Base-by-base conservation (phyloP, 2,888 invertebrate genomes). In the Tigriopus californicus region DNA sequence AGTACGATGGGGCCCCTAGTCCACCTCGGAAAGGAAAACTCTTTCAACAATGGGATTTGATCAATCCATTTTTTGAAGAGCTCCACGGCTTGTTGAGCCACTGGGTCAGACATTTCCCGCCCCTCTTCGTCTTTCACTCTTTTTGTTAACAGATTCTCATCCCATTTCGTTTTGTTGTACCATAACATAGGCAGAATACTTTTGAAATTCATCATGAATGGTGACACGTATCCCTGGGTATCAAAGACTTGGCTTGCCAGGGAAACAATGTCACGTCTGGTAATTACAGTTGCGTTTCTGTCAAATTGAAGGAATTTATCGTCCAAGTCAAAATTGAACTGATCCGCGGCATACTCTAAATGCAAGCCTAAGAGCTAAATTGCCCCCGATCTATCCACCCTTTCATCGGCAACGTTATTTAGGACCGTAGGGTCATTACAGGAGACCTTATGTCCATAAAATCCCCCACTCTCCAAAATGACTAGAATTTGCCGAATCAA, bases 91-190 rank as follows among this genome's bases (percentile, higher is more conserved):
- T 51, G 22, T 51, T 51, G 51, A 3, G 51, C 51, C 2, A 51
- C 51, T 6, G 22, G 51, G 15, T 51, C 51, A 8, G 15, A 6
- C 8, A 4, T 51, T 20, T 22, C 22, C 15, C 3, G 18, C 6
- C 22, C 51, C 3, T 51, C 24, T 5, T 51, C 4, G 15, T 13
- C 33, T 33, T 33, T 33, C 8, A 5, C 33, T 13, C 4, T 51
- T 24, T 51, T 51, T 51, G 51, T 51, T 13, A 18, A 13, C 4
- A 51, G 51, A 18, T 51, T 51, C 15, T 51, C 51, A 51, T 51
- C 51, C 51, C 51, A 51, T 22, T n/a, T 22, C 6, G 51, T 51
- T n/a, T 51, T 51, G 24, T 51, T 15, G n/a, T 6, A 22, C 22
- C 51, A 51, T 5, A 51, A 18, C 22, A 51, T 51, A 3, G 51